Base-by-base conservation (phyloP, 2,888 invertebrate genomes). In the Nomada fucata region DNA sequence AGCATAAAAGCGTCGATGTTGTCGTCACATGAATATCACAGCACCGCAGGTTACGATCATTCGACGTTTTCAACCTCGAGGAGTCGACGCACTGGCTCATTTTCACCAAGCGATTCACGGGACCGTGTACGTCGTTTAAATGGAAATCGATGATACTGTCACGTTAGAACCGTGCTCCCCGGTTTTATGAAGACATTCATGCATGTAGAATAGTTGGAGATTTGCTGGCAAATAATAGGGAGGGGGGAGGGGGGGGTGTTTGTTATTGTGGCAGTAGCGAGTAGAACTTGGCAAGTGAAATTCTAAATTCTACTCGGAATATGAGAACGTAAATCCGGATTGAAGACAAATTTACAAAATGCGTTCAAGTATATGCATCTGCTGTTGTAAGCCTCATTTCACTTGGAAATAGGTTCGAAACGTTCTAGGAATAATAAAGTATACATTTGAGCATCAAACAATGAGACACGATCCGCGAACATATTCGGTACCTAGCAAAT, bases 1-100 rank as follows among this genome's bases (percentile, higher is more conserved):
- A 29, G 13, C 42, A 57, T 63, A 64, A 78, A 83, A 76, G 83
- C 63, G 77, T 71, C n/a, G 47, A 69, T 59, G 59, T 23, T 53
- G 76, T 70, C 20, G 47, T 70, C 75, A 57, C 11, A 29, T 15
- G 55, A 23, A 60, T 20, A 55, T 60, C 55, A 20, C 23, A 10
- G 44, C 10, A 36, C 36, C n/a, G 9, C 20, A 44, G 44, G n/a
- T 65, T 64, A 53, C 60, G 68, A 60, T 73, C 72, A 29, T 65
- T 61, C 26, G 20, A 47, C 53, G 53, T 47, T 74, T 60, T 11
- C 57, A 74, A 47, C 60, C 44, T 50, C 20, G 59, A 36, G 44
- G 44, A 44, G 36, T 42, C 53, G 15, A 2, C 42, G 36, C 11
- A 13, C 10, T n/a, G 20, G 52, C 52, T 47, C n/a, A 50, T 29